A percentile compares a stretch with the other conserved stretches of the same genome.
These are phyloP conservation scores for Microctenopoma steveboyesi DNA, from an alignment of 2,797 vertebrate genomes.

Conservation along the genomic window DNA sequence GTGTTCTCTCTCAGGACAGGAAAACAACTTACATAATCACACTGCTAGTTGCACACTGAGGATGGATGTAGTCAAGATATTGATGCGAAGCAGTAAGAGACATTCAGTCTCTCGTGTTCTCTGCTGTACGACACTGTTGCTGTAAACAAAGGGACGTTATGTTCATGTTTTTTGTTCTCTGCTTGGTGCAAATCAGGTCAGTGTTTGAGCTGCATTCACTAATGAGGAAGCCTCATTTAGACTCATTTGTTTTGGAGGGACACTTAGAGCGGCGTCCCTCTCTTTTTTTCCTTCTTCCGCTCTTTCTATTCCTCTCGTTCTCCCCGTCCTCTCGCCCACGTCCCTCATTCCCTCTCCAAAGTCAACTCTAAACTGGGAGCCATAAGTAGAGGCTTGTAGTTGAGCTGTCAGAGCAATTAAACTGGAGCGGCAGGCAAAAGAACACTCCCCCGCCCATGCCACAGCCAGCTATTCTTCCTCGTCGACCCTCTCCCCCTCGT, in stretches of 20 bases:
- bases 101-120: neutral
- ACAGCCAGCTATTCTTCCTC: constrained; percentile 48
- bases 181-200: constrained; percentile 56
- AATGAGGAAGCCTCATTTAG: constrained; percentile 63
- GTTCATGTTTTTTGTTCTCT: constrained; percentile 13
- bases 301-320: neutral
- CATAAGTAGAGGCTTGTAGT: constrained; percentile 60
- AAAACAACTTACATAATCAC: too few relatives aligned
- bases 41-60: neutral
- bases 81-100: neutral
- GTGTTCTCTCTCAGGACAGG: too few relatives aligned
- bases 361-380: constrained; percentile 48
- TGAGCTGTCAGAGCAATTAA: constrained; percentile 78
- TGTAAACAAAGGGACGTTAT: constrained; percentile 10
- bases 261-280: constrained; percentile 38
- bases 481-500: neutral
- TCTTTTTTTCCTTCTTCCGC: neutral
- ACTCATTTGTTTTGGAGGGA: constrained; percentile 50
- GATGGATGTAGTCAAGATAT: neutral
- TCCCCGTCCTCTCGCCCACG: neutral
- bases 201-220: constrained; percentile 49
- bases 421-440: constrained; percentile 67
- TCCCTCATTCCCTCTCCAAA: constrained; percentile 13
- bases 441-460: constrained; percentile 36
- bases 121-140: too few relatives aligned